Evolutionary conservation across 1,140 invertebrate genomes (phyloP).

Genomic region (Aphis craccivora): DNA sequence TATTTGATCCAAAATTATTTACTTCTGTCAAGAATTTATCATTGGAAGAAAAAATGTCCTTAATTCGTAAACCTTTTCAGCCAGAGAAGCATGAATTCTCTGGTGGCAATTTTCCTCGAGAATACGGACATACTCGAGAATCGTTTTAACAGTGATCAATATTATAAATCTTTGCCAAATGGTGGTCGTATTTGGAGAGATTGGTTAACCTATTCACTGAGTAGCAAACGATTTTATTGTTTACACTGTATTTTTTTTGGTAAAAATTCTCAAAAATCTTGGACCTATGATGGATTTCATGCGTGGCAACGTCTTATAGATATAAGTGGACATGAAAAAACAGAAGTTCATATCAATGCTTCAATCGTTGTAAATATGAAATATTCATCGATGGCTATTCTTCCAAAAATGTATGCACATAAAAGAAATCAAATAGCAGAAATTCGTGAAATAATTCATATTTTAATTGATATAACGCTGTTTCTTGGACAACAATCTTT

Average conservation of each 20-base stretch:
- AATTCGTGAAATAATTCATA: no score
- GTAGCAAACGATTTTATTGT: neutral
- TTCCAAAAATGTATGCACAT: no score
- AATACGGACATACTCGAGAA: neutral
- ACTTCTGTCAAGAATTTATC: neutral
- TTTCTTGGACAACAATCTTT: neutral
- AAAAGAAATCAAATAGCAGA: no score
- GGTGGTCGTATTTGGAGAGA: neutral
- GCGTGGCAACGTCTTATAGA: neutral
- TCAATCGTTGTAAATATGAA: no score
- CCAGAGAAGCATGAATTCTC: neutral
- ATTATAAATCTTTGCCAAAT: neutral
- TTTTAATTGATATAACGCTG: no score
- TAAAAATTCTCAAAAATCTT: neutral
- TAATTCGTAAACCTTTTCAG: neutral
- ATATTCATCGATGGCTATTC: no score
- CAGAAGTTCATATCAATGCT: neutral
- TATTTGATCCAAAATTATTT: neutral
- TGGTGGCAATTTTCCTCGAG: neutral
- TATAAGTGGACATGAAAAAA: neutral
- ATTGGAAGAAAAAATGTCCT: neutral
- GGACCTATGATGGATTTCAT: neutral
- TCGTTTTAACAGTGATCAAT: neutral
- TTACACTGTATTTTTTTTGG: constrained; percentile 10
- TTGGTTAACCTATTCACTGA: neutral